Percentiles rank a stretch among this genome's conserved stretches.
These are phyloP conservation scores for Ferrisia virgata DNA, from an alignment of 2,888 invertebrate species.

Conservation along the genomic window DNA sequence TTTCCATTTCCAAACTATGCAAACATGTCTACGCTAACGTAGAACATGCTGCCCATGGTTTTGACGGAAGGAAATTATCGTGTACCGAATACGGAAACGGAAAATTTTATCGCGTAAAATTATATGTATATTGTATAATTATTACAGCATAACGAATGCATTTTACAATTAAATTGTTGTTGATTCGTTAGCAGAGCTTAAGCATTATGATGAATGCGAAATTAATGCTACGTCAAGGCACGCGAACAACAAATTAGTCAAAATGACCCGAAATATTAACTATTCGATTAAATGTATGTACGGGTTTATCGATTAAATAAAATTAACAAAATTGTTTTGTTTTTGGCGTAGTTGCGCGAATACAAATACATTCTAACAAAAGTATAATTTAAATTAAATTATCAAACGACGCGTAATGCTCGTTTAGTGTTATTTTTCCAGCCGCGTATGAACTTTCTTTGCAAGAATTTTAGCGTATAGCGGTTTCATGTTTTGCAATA, in stretches of 20 bases:
- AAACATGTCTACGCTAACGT: background rate
- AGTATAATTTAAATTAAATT: background rate
- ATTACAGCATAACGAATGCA: background rate
- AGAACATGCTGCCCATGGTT: background rate
- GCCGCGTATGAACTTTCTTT: background rate
- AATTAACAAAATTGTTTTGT: background rate
- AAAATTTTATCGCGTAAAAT: background rate
- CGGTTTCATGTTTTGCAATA: background rate
- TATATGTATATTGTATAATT: background rate
- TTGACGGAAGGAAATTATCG: background rate
- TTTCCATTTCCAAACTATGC: background rate
- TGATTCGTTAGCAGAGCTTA: background rate
- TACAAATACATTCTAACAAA: background rate
- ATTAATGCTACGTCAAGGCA: background rate
- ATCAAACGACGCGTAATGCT: background rate
- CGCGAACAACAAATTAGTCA: background rate
- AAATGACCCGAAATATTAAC: slow-evolving; percentile 1
- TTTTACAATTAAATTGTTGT: background rate
- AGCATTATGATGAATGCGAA: background rate
- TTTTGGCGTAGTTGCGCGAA: background rate
- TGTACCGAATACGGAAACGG: background rate
- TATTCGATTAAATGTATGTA: background rate
- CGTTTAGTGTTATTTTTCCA: background rate
- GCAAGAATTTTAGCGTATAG: background rate
- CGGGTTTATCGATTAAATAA: background rate